These are phyloP conservation scores for Zonotrichia albicollis DNA, from an alignment of 2,797 vertebrate genomes.

Conservation along the genomic window DNA sequence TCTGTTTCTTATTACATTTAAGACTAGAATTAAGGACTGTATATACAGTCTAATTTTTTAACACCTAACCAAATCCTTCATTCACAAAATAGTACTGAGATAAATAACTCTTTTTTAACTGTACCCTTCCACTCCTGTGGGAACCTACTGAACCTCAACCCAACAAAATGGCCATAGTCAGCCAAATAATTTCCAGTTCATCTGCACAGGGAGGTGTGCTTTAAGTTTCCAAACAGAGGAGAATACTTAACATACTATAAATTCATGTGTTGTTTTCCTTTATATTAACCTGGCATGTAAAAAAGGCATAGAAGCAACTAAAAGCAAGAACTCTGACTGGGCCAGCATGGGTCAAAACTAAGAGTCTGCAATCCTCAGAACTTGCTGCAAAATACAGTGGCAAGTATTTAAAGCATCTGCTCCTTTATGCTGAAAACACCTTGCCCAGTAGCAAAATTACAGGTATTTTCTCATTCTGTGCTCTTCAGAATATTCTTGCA, in stretches of 20 bases:
- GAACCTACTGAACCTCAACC: not conserved
- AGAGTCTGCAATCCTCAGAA: not conserved
- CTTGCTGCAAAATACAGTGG: not conserved
- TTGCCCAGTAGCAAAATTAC: not conserved
- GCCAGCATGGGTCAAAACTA: accelerated
- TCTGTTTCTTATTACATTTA: not conserved
- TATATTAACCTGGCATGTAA: not conserved
- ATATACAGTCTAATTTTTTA: not conserved
- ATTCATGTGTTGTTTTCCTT: not conserved
- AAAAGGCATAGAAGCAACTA: not conserved
- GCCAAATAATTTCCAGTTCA: not conserved
- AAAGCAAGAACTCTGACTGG: not conserved
- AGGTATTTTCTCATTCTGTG: constrained; percentile 10
- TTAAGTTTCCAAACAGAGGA: not conserved
- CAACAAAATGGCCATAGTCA: not conserved
- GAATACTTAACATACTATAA: not conserved
- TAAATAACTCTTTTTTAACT: not conserved
- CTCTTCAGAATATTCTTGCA: not conserved
- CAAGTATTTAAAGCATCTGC: not conserved
- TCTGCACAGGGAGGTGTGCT: not conserved
- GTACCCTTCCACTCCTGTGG: not conserved
- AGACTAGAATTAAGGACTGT: not conserved
- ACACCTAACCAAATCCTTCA: not conserved
- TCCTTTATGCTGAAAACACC: not conserved
- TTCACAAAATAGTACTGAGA: not conserved